These are phyloP conservation scores for Coturnix japonica DNA, from an alignment of 2,113 vertebrate genomes.

Conservation along the genomic window DNA sequence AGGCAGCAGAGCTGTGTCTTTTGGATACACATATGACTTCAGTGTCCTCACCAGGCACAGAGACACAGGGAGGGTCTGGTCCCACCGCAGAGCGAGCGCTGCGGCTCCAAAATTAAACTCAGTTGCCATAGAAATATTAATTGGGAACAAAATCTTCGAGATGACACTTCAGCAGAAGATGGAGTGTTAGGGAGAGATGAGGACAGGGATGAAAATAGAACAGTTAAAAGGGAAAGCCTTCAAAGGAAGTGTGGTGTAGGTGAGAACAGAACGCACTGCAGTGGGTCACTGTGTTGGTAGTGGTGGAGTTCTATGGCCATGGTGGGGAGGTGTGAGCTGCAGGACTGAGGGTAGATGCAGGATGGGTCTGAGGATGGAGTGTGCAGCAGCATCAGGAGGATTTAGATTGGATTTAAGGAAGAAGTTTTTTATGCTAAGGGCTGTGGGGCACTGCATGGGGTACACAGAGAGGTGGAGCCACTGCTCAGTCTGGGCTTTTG, in stretches of 20 bases:
- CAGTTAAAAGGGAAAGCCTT: constrained; percentile 63
- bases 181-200: constrained; percentile 36
- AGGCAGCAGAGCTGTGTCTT: not conserved
- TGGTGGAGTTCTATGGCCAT: not conserved
- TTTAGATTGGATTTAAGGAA: not conserved
- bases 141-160: constrained; percentile 68
- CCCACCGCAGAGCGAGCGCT: not conserved
- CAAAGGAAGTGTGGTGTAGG: constrained; percentile 36
- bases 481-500: too few species aligned
- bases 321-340: not conserved
- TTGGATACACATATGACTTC: not conserved
- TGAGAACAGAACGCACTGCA: constrained; percentile 56
- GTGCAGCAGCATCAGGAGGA: not conserved
- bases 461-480: too few species aligned
- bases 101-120: constrained; percentile 58
- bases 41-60: not conserved
- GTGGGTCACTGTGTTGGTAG: not conserved
- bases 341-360: not conserved
- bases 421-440: too few species aligned
- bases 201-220: constrained; percentile 64
- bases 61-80: not conserved
- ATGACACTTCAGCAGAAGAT: constrained; percentile 60
- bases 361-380: not conserved
- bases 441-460: too few species aligned
- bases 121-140: constrained; percentile 76